Percentiles rank a stretch among this genome's conserved stretches.
Conservation (phyloP, 2,797 vertebrate species). For the Sebastes taczanowskii region DNA sequence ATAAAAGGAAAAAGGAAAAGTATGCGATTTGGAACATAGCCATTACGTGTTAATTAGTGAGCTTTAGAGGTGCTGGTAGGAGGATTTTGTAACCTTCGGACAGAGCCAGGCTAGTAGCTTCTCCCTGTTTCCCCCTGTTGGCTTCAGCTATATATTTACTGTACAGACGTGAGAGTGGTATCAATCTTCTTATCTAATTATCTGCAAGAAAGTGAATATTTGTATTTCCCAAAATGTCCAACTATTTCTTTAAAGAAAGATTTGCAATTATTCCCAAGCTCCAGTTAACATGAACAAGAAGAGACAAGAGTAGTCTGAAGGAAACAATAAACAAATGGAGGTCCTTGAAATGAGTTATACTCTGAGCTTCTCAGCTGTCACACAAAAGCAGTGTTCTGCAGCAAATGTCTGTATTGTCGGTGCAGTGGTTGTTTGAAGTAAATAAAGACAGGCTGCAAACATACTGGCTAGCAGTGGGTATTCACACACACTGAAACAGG, state of each 20-base stretch:
- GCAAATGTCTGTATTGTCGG: not conserved
- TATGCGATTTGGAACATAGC: too few relatives aligned
- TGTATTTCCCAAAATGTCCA: not conserved
- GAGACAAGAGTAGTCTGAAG: not conserved
- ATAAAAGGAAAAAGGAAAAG: too few relatives aligned
- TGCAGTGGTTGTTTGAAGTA: not conserved
- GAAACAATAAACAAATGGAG: not conserved
- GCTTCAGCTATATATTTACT: not conserved
- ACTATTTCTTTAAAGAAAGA: not conserved
- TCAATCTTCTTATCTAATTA: not conserved
- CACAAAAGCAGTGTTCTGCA: not conserved
- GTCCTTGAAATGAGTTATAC: not conserved
- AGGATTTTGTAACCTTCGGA: not conserved
- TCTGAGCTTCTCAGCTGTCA: not conserved
- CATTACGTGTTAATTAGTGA: too few relatives aligned
- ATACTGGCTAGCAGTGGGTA: not conserved
- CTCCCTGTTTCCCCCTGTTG: not conserved
- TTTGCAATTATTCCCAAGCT: not conserved
- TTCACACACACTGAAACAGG: slow-evolving; percentile 14
- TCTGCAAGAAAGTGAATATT: not conserved
- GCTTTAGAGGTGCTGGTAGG: too few relatives aligned
- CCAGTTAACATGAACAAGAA: not conserved
- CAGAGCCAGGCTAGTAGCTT: not conserved
- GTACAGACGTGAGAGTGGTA: not conserved
- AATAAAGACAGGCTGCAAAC: not conserved